Evolutionary conservation across 1,140 invertebrate species (phyloP).

Genomic region (Eurosta solidaginis): DNA sequence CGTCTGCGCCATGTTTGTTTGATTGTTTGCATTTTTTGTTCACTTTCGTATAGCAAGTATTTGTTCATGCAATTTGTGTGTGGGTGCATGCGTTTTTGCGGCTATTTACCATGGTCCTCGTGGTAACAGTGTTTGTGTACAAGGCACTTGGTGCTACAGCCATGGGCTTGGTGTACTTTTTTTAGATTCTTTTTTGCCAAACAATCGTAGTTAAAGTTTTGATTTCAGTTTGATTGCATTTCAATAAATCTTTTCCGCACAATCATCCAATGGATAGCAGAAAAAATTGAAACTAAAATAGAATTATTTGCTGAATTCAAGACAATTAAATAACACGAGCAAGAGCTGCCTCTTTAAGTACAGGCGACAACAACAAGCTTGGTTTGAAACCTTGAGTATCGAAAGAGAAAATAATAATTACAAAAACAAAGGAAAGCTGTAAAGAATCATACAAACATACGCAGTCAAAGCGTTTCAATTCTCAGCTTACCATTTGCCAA

Average conservation of each 20-base stretch:
- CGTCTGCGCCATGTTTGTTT: neutral
- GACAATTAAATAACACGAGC: no score
- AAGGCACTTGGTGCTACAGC: neutral
- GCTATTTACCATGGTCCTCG: slow-evolving; percentile 10
- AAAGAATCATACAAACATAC: no score
- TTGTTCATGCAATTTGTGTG: neutral
- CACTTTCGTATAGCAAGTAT: neutral
- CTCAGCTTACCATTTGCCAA: no score
- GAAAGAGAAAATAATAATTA: no score
- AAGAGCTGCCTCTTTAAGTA: no score
- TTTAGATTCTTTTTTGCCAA: neutral
- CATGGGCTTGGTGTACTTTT: neutral
- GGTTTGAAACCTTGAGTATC: no score
- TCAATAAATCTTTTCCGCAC: slow-evolving; percentile 1
- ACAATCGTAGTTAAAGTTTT: slow-evolving; percentile 1
- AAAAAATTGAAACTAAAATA: neutral
- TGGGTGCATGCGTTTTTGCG: neutral
- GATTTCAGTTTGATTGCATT: slow-evolving; percentile 24
- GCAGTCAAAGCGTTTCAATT: no score
- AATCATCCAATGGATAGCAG: neutral
- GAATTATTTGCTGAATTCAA: no score
- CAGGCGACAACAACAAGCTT: no score
- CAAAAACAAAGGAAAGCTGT: no score
- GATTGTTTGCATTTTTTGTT: neutral
- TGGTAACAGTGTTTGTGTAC: no score